phyloP scores from a whole-genome alignment of 2,113 vertebrate species.

The Salminus brasiliensis region DNA sequence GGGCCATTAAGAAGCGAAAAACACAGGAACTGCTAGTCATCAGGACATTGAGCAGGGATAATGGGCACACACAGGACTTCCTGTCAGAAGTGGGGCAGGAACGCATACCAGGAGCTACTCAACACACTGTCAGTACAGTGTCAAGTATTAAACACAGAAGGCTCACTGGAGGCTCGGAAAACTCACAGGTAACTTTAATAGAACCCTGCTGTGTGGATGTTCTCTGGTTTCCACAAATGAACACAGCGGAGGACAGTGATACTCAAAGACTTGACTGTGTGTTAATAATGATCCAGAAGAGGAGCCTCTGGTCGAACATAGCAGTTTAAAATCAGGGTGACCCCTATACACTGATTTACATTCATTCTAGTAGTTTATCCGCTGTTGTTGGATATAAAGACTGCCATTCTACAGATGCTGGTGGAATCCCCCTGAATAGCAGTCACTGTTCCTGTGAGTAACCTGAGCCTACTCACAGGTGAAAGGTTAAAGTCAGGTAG shows the following conservation, averaged over 20 bases:
- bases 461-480: slow-evolving; percentile 19
- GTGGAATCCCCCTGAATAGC: slow-evolving; percentile 27
- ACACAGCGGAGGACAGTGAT: neutral
- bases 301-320: neutral
- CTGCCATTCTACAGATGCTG: neutral
- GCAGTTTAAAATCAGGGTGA: slow-evolving; percentile 1
- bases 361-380: neutral
- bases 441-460: slow-evolving; percentile 24
- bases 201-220: neutral
- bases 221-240: neutral
- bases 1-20: slow-evolving; percentile 30
- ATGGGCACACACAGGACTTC: slow-evolving; percentile 20
- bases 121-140: neutral
- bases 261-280: neutral
- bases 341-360: slow-evolving; percentile 1
- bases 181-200: neutral
- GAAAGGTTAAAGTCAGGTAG: slow-evolving; percentile 26
- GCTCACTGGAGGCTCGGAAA: neutral
- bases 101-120: neutral
- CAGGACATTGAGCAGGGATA: neutral
- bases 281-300: neutral
- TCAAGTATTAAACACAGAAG: neutral
- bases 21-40: slow-evolving; percentile 15
- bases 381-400: slow-evolving; percentile 28
- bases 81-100: neutral